Percentiles rank a stretch among this genome's conserved stretches.
Evolutionary conservation across 2,797 vertebrate species (phyloP).

Genomic region (Botia kubotai): DNA sequence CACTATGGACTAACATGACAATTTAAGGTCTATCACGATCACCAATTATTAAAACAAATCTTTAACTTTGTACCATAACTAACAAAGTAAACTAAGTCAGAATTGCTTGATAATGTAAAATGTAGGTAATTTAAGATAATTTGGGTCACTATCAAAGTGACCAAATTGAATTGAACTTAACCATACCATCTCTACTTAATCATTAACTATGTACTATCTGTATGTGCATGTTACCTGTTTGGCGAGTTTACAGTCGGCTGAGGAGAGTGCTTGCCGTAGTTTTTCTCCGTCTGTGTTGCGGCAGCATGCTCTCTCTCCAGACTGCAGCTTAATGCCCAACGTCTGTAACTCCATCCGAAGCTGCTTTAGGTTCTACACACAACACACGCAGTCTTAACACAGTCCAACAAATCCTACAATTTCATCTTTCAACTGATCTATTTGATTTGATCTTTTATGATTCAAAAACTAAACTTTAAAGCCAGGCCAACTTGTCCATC

Average conservation of each 20-base stretch:
- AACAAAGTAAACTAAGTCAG: neutral
- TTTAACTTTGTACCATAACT: no score
- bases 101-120: no score
- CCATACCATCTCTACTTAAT: no score
- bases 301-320: conserved; percentile 92
- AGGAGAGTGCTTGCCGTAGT: conserved; percentile 83
- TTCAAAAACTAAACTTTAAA: no score
- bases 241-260: conserved; percentile 85
- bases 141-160: no score
- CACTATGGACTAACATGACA: neutral
- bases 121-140: no score
- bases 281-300: conserved; percentile 89
- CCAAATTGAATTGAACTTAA: no score
- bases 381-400: neutral
- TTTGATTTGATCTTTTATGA: no score
- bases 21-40: no score
- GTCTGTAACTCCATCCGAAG: conserved; percentile 85
- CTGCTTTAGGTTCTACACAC: conserved; percentile 85
- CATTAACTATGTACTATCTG: neutral
- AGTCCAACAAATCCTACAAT: neutral
- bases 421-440: no score
- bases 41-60: no score
- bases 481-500: no score
- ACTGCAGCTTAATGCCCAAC: conserved; percentile 85
- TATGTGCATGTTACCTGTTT: conserved; percentile 84